Evolutionary conservation across 2,113 vertebrate genomes (phyloP).

Genomic region (Istiophorus platypterus): DNA sequence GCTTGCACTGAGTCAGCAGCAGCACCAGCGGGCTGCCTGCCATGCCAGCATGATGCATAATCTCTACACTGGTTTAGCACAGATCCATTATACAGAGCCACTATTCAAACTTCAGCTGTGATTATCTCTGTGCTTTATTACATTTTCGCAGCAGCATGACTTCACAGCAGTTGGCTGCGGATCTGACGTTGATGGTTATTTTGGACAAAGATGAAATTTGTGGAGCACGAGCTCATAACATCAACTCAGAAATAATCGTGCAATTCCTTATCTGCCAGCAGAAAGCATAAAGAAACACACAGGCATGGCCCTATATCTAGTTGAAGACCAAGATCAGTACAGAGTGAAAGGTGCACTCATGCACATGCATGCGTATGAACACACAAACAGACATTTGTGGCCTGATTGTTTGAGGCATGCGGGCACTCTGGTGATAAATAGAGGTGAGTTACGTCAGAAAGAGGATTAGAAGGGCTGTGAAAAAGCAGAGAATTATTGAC

Average conservation of each 20-base stretch:
- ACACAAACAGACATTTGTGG: constrained; percentile 14
- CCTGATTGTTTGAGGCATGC: constrained; percentile 54
- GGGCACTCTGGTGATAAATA: constrained; percentile 43
- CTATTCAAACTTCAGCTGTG: constrained; percentile 68
- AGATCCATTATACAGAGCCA: constrained; percentile 51
- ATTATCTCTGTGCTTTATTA: constrained; percentile 67
- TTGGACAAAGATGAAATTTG: constrained; percentile 56
- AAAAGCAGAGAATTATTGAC: constrained; percentile 75
- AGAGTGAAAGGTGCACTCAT: constrained; percentile 27
- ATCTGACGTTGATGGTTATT: constrained; percentile 43
- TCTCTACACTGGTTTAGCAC: constrained; percentile 53
- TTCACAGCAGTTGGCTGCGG: constrained; percentile 25
- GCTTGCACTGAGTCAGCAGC: constrained; percentile 74
- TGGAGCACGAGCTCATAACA: constrained; percentile 23
- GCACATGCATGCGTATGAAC: neutral
- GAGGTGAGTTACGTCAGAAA: constrained; percentile 69
- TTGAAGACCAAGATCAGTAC: constrained; percentile 36
- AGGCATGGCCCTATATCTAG: neutral
- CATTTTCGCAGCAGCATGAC: constrained; percentile 58
- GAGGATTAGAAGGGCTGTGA: constrained; percentile 72
- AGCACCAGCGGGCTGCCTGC: constrained; percentile 46
- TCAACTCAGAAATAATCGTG: constrained; percentile 19
- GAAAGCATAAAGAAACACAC: constrained; percentile 18
- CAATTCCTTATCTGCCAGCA: constrained; percentile 34
- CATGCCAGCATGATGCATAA: constrained; percentile 66